A percentile compares a stretch with the other conserved stretches of the same genome.
Evolutionary conservation across 2,888 invertebrate genomes (phyloP).

Genomic region (Aphidius colemani): DNA sequence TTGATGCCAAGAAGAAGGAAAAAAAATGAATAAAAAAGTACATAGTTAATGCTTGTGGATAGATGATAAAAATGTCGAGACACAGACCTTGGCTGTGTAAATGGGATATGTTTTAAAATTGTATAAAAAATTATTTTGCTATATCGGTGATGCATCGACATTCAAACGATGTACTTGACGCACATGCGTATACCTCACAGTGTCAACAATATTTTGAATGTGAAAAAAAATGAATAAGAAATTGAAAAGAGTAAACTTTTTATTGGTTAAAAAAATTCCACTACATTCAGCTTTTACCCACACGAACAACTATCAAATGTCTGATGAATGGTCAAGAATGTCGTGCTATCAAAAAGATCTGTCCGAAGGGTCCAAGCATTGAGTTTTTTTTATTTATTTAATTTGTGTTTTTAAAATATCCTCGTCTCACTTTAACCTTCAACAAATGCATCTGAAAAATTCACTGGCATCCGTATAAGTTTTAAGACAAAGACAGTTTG

Average conservation of each 20-base stretch:
- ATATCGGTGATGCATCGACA: slow-evolving; percentile 36
- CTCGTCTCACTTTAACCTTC: slow-evolving; percentile 23
- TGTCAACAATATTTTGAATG: neutral
- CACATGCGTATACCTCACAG: neutral
- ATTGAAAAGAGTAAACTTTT: too few species aligned
- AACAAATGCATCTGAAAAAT: neutral
- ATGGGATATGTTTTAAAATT: neutral
- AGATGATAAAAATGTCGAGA: too few species aligned
- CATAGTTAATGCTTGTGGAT: too few species aligned
- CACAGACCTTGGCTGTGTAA: too few species aligned
- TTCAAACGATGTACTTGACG: neutral
- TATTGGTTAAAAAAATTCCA: too few species aligned
- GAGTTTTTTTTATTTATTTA: too few species aligned
- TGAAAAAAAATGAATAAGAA: too few species aligned
- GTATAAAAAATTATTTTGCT: neutral
- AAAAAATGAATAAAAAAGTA: too few species aligned
- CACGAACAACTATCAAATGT: slow-evolving; percentile 58
- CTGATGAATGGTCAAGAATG: slow-evolving; percentile 59
- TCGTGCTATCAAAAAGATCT: slow-evolving; percentile 56
- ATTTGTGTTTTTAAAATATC: neutral
- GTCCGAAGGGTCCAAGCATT: slow-evolving; percentile 33
- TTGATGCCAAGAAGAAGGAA: too few species aligned
- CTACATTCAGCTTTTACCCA: slow-evolving; percentile 41
- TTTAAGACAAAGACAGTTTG: slow-evolving; percentile 25
- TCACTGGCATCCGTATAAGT: slow-evolving; percentile 8